phyloP scores from a whole-genome alignment of 2,888 invertebrate genomes.

The Diaprepes abbreviatus region DNA sequence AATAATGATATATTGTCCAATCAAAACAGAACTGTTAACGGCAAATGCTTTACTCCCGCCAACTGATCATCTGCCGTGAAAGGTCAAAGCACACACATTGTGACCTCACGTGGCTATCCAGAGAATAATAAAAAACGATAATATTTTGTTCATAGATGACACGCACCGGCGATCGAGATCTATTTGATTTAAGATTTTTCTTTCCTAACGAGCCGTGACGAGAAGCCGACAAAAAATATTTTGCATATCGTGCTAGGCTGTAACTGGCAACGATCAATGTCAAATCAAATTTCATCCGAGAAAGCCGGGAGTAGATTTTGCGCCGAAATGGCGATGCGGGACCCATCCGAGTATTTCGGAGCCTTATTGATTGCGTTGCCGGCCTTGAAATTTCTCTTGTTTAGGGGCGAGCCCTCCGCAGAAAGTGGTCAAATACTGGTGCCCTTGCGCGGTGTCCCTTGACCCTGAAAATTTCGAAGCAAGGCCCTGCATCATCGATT shows the following conservation, averaged over 20 bases:
- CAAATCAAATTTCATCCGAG: constrained; percentile 45
- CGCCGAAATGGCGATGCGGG: constrained; percentile 30
- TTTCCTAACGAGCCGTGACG: neutral
- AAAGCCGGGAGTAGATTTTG: constrained; percentile 33
- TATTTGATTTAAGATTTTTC: neutral
- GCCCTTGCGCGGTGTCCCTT: constrained; percentile 49
- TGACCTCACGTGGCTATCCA: constrained; percentile 17
- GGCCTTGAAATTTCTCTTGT: constrained; percentile 41
- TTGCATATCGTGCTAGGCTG: constrained; percentile 23
- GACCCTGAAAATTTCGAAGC: constrained; percentile 40
- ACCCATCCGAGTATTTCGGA: constrained; percentile 20
- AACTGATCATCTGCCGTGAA: constrained; percentile 12
- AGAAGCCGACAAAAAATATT: neutral
- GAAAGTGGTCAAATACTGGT: constrained; percentile 20
- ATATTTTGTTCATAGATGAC: neutral
- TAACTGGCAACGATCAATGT: constrained; percentile 43
- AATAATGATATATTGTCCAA: constrained; percentile 11
- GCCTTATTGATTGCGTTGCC: constrained; percentile 21
- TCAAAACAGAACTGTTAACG: neutral
- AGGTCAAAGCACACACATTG: constrained; percentile 35
- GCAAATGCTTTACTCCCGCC: constrained; percentile 18
- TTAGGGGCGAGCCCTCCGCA: constrained; percentile 33
- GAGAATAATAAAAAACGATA: neutral
- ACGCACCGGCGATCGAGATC: neutral
- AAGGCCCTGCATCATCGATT: constrained; percentile 45